Evolutionary conservation across 2,888 invertebrate species (phyloP).

Genomic region (Eremobia ochroleuca): DNA sequence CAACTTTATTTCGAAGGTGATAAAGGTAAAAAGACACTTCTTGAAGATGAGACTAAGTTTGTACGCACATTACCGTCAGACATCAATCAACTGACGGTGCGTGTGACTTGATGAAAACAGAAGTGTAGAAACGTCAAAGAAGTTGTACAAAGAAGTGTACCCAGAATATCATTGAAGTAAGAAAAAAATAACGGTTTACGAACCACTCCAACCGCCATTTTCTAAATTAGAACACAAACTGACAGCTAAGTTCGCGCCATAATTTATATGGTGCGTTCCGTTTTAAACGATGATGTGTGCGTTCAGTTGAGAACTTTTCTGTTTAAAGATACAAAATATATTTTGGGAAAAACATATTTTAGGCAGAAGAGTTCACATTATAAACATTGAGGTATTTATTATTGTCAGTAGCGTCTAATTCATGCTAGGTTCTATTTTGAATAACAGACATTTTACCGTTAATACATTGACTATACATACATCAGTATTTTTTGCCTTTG

Average conservation of each 20-base stretch:
- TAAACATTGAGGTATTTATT: constrained; percentile 51
- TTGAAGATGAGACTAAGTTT: constrained; percentile 42
- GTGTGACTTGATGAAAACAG: constrained; percentile 73
- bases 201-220: constrained; percentile 66
- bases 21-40: constrained; percentile 41
- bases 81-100: constrained; percentile 79
- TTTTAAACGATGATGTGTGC: constrained; percentile 68
- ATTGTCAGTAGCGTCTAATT: constrained; percentile 52
- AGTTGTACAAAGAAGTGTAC: constrained; percentile 58
- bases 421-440: constrained; percentile 32
- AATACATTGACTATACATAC: constrained; percentile 11
- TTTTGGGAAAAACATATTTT: constrained; percentile 60
- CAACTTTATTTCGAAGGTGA: constrained; percentile 63
- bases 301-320: constrained; percentile 55
- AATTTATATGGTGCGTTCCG: constrained; percentile 70
- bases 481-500: constrained; percentile 10
- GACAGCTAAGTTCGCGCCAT: constrained; percentile 72
- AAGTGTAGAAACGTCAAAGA: constrained; percentile 72
- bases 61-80: constrained; percentile 73
- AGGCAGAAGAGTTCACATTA: constrained; percentile 50
- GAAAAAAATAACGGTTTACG: constrained; percentile 51
- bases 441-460: constrained; percentile 26
- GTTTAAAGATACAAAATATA: constrained; percentile 57
- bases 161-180: constrained; percentile 50
- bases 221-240: constrained; percentile 71